A percentile compares a stretch with the other conserved stretches of the same genome.
phyloP scores from a whole-genome alignment of 2,113 vertebrate genomes.

The Henicopernis longicauda region DNA sequence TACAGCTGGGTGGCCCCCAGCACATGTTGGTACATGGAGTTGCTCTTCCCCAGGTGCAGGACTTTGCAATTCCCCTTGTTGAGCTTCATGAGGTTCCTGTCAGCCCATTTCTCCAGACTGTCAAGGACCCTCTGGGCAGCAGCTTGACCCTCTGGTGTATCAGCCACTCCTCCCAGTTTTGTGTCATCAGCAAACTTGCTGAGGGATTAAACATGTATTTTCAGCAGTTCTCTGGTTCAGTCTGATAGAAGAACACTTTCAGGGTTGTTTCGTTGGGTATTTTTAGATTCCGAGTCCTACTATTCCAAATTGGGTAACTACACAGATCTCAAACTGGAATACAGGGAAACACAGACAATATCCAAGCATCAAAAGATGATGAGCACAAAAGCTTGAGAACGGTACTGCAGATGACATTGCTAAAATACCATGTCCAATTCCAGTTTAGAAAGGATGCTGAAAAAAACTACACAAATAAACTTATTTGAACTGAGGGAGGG shows the following conservation, averaged over 20 bases:
- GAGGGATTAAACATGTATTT: neutral
- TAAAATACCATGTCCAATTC: neutral
- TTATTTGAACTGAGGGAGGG: neutral
- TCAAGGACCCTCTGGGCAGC: neutral
- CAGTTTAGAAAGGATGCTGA: neutral
- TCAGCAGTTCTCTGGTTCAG: neutral
- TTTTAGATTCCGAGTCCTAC: neutral
- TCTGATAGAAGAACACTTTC: neutral
- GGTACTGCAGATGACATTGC: neutral
- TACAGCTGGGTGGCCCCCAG: neutral
- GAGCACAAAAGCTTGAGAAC: neutral
- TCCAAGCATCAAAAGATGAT: neutral
- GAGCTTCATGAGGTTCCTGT: neutral
- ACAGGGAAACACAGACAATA: neutral
- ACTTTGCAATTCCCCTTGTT: neutral
- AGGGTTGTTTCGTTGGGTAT: neutral
- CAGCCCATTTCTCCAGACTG: neutral
- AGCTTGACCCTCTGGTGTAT: neutral
- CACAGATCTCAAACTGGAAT: neutral
- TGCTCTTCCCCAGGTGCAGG: neutral
- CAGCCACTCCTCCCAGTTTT: neutral
- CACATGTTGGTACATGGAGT: neutral
- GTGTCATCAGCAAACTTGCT: neutral
- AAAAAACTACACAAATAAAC: neutral
- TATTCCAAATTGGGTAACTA: neutral